phyloP scores from a whole-genome alignment of 2,888 invertebrate genomes.

The Apocheima hispidaria region DNA sequence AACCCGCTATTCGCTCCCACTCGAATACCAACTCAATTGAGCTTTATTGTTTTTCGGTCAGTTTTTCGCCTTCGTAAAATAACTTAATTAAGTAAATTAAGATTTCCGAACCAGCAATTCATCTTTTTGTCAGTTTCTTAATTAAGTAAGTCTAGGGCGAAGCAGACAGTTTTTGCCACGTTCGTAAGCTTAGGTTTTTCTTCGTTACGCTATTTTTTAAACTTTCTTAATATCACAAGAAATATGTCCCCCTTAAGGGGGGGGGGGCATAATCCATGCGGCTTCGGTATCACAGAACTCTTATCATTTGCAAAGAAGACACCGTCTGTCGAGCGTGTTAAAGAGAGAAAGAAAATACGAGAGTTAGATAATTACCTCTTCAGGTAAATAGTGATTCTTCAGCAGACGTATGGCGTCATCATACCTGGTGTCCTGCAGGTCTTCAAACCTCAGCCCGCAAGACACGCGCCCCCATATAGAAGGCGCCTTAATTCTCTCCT shows the following conservation, averaged over 20 bases:
- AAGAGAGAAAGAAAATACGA: too few species aligned
- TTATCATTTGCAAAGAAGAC: too few species aligned
- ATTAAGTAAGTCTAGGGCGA: slow-evolving; percentile 56
- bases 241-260: too few species aligned
- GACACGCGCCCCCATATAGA: slow-evolving; percentile 77
- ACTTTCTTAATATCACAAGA: too few species aligned
- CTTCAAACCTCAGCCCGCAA: slow-evolving; percentile 76
- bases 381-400: slow-evolving; percentile 74
- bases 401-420: slow-evolving; percentile 73
- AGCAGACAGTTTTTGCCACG: slow-evolving; percentile 37
- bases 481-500: slow-evolving; percentile 79
- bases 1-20: slow-evolving; percentile 32
- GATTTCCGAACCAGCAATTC: slow-evolving; percentile 64
- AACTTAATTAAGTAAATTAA: slow-evolving; percentile 75
- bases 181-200: slow-evolving; percentile 19
- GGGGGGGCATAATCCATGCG: too few species aligned
- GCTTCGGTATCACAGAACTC: too few species aligned
- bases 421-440: slow-evolving; percentile 76
- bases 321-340: background rate
- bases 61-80: slow-evolving; percentile 55
- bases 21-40: slow-evolving; percentile 34
- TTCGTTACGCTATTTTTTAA: background rate
- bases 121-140: slow-evolving; percentile 65
- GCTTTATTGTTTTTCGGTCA: slow-evolving; percentile 58
- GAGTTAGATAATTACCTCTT: slow-evolving; percentile 64